These are phyloP conservation scores for Danio aesculapii DNA, from an alignment of 2,797 vertebrate species.

Conservation along the genomic window DNA sequence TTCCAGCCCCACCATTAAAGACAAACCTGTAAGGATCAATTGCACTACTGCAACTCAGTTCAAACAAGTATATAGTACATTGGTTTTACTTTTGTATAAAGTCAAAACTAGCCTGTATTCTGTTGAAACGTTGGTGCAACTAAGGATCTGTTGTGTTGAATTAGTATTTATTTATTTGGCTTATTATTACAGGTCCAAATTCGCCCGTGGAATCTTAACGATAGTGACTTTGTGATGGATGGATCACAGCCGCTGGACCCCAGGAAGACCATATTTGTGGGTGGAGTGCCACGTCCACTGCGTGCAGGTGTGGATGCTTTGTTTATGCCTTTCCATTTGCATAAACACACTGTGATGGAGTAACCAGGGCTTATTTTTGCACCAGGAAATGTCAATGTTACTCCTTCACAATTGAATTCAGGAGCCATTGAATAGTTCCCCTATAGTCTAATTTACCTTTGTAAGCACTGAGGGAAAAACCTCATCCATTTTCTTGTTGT, in stretches of 20 bases:
- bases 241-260: slow-evolving; percentile 98
- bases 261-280: slow-evolving; percentile 98
- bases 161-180: not conserved
- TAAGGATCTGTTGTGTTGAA: not conserved
- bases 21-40: slow-evolving; percentile 91
- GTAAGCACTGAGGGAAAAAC: too few relatives aligned
- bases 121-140: not conserved
- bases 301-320: slow-evolving; percentile 87
- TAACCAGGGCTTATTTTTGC: not conserved
- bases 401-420: too few relatives aligned
- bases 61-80: too few relatives aligned
- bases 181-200: slow-evolving; percentile 91
- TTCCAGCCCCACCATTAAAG: slow-evolving; percentile 99
- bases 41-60: not conserved
- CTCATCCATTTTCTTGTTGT: too few relatives aligned
- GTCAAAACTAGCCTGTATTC: not conserved
- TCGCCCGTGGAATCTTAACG: slow-evolving; percentile 98
- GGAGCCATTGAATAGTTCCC: too few relatives aligned
- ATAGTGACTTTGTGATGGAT: slow-evolving; percentile 99
- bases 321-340: too few relatives aligned
- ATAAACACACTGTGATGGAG: too few relatives aligned
- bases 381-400: too few relatives aligned
- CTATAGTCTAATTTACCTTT: too few relatives aligned
- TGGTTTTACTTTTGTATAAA: too few relatives aligned
- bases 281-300: slow-evolving; percentile 96